Conservation (phyloP, 2,888 invertebrate species). For the Eucera pruinosa region DNA sequence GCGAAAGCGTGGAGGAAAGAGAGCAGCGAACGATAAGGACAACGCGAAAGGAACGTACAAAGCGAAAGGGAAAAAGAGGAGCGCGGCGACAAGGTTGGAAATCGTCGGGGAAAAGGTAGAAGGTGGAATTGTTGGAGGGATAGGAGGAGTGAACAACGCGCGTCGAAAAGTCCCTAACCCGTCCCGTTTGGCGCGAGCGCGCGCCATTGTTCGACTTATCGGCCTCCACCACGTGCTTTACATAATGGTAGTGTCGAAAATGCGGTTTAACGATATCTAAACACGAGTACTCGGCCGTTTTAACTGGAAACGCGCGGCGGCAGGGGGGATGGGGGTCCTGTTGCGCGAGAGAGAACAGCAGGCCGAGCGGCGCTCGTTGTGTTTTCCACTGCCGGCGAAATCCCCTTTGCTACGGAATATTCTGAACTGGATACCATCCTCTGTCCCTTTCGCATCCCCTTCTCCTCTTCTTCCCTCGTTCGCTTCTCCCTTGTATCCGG, state of each 20-base stretch:
- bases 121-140: not conserved
- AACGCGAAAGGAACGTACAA: too few species aligned
- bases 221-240: conserved; percentile 81
- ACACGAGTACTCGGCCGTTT: conserved; percentile 78
- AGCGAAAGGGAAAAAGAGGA: too few species aligned
- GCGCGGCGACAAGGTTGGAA: too few species aligned
- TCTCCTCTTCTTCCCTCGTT: conserved; percentile 7
- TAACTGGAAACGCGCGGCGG: conserved; percentile 56
- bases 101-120: not conserved
- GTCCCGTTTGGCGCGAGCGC: conserved; percentile 41
- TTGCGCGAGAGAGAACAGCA: conserved; percentile 14
- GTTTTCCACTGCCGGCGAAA: conserved; percentile 64
- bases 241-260: conserved; percentile 82
- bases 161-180: conserved; percentile 49
- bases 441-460: conserved; percentile 7
- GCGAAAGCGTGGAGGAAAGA: too few species aligned
- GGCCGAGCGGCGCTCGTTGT: conserved; percentile 43
- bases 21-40: too few species aligned
- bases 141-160: conserved; percentile 10
- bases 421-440: conserved; percentile 58
- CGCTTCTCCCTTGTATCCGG: not conserved
- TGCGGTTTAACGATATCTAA: conserved; percentile 83
- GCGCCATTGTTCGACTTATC: conserved; percentile 82
- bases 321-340: conserved; percentile 18
- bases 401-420: conserved; percentile 62